Percentiles rank a stretch among this genome's conserved stretches.
Conservation (phyloP, 1,140 invertebrate genomes). For the Polypedilum pembai region DNA sequence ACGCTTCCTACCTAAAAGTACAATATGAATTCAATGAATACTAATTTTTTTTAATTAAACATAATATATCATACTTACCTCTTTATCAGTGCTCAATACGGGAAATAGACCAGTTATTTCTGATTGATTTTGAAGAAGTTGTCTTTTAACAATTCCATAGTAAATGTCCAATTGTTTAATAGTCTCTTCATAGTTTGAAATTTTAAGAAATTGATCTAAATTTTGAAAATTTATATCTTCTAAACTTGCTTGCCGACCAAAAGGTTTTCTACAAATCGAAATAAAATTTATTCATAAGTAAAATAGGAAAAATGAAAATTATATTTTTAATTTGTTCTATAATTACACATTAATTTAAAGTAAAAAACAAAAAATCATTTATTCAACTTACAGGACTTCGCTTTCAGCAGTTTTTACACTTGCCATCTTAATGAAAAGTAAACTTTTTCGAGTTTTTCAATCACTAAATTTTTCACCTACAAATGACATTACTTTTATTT, state of each 20-base stretch:
- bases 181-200: conserved; percentile 83
- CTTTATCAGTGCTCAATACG: conserved; percentile 68
- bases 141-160: conserved; percentile 89
- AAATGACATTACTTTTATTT: not conserved
- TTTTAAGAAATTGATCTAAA: conserved; percentile 69
- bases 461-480: not conserved
- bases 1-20: conserved; percentile 66
- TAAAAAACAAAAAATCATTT: not conserved
- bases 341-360: not conserved
- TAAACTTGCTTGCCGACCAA: conserved; percentile 50
- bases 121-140: conserved; percentile 87
- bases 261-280: not conserved
- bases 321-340: not conserved
- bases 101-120: conserved; percentile 93
- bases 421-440: not conserved
- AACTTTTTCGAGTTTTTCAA: not conserved
- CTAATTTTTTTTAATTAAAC: conserved; percentile 30
- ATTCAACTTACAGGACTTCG: not conserved
- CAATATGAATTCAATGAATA: conserved; percentile 32
- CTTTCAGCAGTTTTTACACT: conserved; percentile 7
- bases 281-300: not conserved
- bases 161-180: conserved; percentile 83
- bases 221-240: conserved; percentile 51
- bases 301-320: not conserved
- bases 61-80: conserved; percentile 31